Percentiles rank a stretch among this genome's conserved stretches.
Conservation (phyloP, 2,888 invertebrate species). For the Lypha dubia region DNA sequence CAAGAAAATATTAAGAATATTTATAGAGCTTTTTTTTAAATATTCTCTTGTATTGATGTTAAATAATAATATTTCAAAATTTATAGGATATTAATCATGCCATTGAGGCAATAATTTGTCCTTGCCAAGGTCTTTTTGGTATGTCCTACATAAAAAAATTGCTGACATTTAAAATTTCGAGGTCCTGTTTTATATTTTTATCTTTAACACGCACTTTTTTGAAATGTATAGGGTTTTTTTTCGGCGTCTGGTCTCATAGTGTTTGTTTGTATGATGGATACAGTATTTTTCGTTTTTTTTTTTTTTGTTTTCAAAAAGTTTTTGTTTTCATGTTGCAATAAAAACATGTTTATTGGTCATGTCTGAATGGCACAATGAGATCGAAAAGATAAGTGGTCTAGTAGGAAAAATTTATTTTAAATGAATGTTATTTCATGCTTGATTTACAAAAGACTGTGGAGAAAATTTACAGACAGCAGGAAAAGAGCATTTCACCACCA, state of each 20-base stretch:
- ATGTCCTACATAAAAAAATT: constrained; percentile 21
- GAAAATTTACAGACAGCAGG: not conserved
- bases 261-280: not conserved
- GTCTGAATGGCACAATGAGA: constrained; percentile 30
- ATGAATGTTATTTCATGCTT: constrained; percentile 40
- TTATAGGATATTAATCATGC: constrained; percentile 64
- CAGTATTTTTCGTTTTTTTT: not conserved
- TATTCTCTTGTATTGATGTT: constrained; percentile 37
- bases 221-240: constrained; percentile 28
- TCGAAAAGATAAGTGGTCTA: constrained; percentile 34
- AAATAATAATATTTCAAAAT: constrained; percentile 54
- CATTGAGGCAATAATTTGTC: constrained; percentile 48
- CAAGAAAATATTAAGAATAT: no score
- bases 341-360: constrained; percentile 27
- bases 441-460: not conserved
- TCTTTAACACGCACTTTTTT: constrained; percentile 61
- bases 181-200: constrained; percentile 48
- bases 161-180: constrained; percentile 1
- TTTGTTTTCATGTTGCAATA: constrained; percentile 9
- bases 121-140: not conserved
- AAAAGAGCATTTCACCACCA: no score
- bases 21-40: not conserved
- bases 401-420: constrained; percentile 28
- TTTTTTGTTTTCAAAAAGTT: constrained; percentile 1
- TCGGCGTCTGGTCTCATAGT: not conserved